phyloP scores from a whole-genome alignment of 2,888 invertebrate genomes.

The Drosophila borealis region DNA sequence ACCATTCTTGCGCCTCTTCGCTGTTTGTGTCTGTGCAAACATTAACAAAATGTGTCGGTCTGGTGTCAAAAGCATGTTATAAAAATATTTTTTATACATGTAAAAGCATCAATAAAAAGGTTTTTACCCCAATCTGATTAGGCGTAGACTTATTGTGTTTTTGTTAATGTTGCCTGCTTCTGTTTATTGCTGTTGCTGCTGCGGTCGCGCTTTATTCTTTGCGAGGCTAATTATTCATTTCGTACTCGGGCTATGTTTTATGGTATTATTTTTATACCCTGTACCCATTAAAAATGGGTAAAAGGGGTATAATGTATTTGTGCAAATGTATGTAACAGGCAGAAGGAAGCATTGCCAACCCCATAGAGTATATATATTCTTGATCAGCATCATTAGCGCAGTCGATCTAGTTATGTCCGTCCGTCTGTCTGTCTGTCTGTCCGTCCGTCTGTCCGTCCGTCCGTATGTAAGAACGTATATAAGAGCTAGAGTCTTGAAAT shows the following conservation, averaged over 20 bases:
- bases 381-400: no score
- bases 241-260: constrained; percentile 53
- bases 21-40: constrained; percentile 35
- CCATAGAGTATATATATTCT: no score
- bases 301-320: no score
- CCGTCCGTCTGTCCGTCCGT: no score
- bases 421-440: no score
- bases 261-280: constrained; percentile 1
- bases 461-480: no score
- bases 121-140: constrained; percentile 25
- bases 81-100: constrained; percentile 80
- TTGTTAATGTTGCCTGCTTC: constrained; percentile 31
- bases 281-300: no score
- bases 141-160: constrained; percentile 9
- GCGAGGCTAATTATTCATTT: constrained; percentile 58
- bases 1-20: constrained; percentile 22
- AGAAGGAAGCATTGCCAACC: no score
- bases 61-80: constrained; percentile 66
- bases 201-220: constrained; percentile 69
- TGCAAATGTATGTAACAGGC: no score
- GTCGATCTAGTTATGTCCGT: no score
- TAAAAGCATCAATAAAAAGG: constrained; percentile 77
- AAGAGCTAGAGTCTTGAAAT: no score
- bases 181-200: constrained; percentile 49
- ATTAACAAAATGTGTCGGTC: constrained; percentile 59